These are phyloP conservation scores for Bovichtus diacanthus DNA, from an alignment of 2,797 vertebrate genomes.

Conservation along the genomic window DNA sequence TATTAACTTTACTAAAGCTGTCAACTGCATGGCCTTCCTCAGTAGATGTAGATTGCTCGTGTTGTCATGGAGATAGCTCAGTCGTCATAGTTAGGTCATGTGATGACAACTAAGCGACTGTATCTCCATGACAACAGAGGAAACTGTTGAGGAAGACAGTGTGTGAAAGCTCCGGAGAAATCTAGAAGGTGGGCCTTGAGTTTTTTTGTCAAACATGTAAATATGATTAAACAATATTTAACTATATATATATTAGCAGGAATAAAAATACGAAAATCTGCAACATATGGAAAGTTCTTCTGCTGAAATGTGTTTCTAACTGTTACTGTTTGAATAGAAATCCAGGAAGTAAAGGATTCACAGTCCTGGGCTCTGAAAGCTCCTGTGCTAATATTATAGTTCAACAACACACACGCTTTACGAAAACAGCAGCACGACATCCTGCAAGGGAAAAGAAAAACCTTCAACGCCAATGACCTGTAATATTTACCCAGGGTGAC, in stretches of 20 bases:
- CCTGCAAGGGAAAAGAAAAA: conserved; percentile 63
- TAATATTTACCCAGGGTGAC: conserved; percentile 60
- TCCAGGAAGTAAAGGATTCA: conserved; percentile 34
- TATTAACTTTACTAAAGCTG: background rate
- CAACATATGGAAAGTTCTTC: background rate
- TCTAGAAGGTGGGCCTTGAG: background rate
- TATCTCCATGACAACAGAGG: background rate
- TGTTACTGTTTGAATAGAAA: conserved; percentile 5
- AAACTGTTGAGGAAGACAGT: background rate
- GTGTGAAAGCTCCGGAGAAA: background rate
- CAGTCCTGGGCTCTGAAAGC: conserved; percentile 4
- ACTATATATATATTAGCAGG: no score
- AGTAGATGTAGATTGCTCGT: background rate
- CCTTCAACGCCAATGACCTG: conserved; percentile 54
- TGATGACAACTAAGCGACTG: background rate
- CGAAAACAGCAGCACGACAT: conserved; percentile 57
- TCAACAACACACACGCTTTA: conserved; percentile 36
- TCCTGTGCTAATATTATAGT: conserved; percentile 31
- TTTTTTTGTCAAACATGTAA: background rate
- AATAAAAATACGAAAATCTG: background rate
- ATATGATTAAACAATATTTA: background rate
- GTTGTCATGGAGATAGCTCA: conserved; percentile 1
- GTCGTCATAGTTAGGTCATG: background rate
- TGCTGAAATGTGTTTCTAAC: background rate
- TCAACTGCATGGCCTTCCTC: background rate